Conservation (phyloP, 2,888 invertebrate genomes). For the Tinea trinotella region DNA sequence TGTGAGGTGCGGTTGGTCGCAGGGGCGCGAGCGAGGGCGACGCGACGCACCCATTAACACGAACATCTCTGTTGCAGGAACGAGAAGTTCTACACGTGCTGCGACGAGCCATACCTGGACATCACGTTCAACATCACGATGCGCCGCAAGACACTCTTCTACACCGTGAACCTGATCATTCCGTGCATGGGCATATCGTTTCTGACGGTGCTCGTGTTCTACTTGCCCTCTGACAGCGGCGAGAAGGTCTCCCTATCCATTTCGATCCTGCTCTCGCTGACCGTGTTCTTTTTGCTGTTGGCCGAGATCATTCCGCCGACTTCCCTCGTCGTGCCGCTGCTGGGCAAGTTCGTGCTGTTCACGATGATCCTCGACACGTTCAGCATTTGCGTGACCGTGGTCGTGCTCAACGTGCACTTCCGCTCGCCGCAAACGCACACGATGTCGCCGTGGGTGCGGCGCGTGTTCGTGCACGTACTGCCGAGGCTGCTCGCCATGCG, state of each 20-base stretch:
- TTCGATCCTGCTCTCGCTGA: constrained; percentile 93
- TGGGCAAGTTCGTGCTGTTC: constrained; percentile 95
- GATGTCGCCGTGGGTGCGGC: constrained; percentile 97
- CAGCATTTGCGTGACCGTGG: constrained; percentile 95
- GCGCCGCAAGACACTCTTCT: constrained; percentile 95
- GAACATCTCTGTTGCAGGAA: constrained; percentile 73
- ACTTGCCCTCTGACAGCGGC: constrained; percentile 97
- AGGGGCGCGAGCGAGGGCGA: neutral
- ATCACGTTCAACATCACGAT: constrained; percentile 98
- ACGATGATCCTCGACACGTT: constrained; percentile 96
- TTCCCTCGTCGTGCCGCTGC: constrained; percentile 91
- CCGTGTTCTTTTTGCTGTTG: constrained; percentile 95
- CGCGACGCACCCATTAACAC: neutral
- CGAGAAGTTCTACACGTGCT: constrained; percentile 96
- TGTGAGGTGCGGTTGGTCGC: constrained; percentile 74
- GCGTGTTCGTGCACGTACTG: constrained; percentile 96
- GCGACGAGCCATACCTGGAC: constrained; percentile 96
- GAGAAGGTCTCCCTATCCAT: constrained; percentile 99
- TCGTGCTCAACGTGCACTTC: constrained; percentile 97
- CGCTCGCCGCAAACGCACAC: constrained; percentile 97
- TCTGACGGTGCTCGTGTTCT: constrained; percentile 96
- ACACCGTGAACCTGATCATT: constrained; percentile 96
- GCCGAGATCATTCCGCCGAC: constrained; percentile 79
- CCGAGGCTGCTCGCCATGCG: constrained; percentile 95
- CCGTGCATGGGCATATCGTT: constrained; percentile 98